Evolutionary conservation across 2,113 vertebrate genomes (phyloP).

Genomic region (Bufo bufo): DNA sequence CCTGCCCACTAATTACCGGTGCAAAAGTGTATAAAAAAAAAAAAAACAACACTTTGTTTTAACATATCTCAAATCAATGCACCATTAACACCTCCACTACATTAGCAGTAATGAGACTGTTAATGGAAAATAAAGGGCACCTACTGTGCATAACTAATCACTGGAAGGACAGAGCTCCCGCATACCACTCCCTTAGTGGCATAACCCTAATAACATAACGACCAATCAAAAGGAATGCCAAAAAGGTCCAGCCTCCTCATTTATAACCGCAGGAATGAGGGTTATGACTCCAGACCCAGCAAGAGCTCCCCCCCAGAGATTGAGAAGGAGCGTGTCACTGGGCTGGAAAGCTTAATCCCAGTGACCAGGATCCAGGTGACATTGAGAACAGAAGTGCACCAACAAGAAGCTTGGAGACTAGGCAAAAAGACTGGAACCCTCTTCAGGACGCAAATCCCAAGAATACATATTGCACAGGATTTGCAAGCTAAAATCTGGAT

Average conservation of each 20-base stretch:
- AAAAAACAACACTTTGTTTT: neutral
- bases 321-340: constrained; percentile 39
- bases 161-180: neutral
- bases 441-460: neutral
- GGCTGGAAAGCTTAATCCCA: constrained; percentile 8
- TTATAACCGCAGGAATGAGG: constrained; percentile 73
- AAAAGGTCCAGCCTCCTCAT: constrained; percentile 30
- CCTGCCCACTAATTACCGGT: neutral
- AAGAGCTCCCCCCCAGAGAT: constrained; percentile 63
- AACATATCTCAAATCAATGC: constrained; percentile 5
- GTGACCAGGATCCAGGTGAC: neutral
- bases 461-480: neutral
- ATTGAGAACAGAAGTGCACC: neutral
- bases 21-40: neutral
- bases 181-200: constrained; percentile 22
- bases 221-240: constrained; percentile 19
- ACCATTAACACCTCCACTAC: constrained; percentile 35
- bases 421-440: neutral
- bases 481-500: neutral
- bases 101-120: constrained; percentile 48
- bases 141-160: constrained; percentile 49
- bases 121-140: constrained; percentile 46
- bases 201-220: neutral
- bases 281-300: constrained; percentile 71
- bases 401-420: neutral